A percentile compares a stretch with the other conserved stretches of the same genome.
phyloP scores from a whole-genome alignment of 2,113 vertebrate genomes.

The Bettongia penicillata region DNA sequence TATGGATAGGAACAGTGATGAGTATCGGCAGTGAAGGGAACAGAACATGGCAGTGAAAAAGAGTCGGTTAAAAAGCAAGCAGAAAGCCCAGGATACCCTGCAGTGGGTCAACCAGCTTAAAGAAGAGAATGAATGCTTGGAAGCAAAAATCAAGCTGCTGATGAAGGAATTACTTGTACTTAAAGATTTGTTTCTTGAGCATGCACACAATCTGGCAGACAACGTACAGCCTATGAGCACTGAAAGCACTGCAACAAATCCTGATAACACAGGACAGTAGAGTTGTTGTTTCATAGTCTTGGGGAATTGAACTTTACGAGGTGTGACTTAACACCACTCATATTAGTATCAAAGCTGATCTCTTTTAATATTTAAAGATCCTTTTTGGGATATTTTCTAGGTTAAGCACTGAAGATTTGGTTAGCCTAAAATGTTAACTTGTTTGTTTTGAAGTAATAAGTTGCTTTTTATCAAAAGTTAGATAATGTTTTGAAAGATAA shows the following conservation, averaged over 20 bases:
- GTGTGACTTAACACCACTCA: constrained; percentile 34
- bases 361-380: constrained; percentile 57
- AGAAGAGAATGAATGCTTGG: constrained; percentile 98
- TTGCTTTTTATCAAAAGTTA: constrained; percentile 68
- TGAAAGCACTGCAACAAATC: constrained; percentile 80
- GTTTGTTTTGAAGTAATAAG: constrained; percentile 67
- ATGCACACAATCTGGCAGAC: constrained; percentile 97
- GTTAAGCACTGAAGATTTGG: constrained; percentile 82
- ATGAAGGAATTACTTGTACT: constrained; percentile 98
- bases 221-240: constrained; percentile 89
- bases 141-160: constrained; percentile 98
- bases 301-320: constrained; percentile 47
- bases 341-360: constrained; percentile 38
- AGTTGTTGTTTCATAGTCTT: background rate
- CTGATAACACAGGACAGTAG: constrained; percentile 81
- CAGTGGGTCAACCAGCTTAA: constrained; percentile 98
- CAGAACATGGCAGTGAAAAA: constrained; percentile 99
- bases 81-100: constrained; percentile 97
- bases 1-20: constrained; percentile 94
- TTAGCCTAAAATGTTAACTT: constrained; percentile 75
- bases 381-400: constrained; percentile 68
- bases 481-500: constrained; percentile 55
- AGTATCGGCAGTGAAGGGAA: constrained; percentile 94
- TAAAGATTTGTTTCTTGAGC: constrained; percentile 99
- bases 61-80: constrained; percentile 98